phyloP scores from a whole-genome alignment of 2,797 vertebrate genomes.

The Cynodonichthys magdalenae region DNA sequence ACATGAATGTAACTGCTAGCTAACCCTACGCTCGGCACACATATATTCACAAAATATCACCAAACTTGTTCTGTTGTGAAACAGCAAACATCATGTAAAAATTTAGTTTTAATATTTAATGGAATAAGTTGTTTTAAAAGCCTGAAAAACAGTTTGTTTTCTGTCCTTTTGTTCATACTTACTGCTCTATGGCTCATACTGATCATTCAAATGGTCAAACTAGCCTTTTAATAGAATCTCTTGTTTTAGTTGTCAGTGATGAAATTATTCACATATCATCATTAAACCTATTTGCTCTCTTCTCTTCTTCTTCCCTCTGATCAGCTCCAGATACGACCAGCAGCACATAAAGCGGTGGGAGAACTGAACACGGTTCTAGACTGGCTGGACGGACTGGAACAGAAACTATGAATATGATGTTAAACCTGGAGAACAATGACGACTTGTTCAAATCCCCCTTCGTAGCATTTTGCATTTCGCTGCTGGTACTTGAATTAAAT shows the following conservation, averaged over 20 bases:
- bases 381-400: conserved; percentile 71
- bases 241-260: background rate
- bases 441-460: background rate
- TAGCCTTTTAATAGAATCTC: background rate
- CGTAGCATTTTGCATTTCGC: conserved; percentile 40
- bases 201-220: too few species aligned
- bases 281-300: conserved; percentile 1
- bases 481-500: conserved; percentile 40
- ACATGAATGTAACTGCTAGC: too few species aligned
- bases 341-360: conserved; percentile 76
- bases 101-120: too few species aligned
- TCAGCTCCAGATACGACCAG: conserved; percentile 68
- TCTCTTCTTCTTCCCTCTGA: background rate
- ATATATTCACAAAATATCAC: too few species aligned
- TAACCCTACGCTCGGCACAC: too few species aligned
- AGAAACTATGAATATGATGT: background rate
- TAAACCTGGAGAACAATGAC: background rate
- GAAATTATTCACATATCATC: background rate
- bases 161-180: too few species aligned
- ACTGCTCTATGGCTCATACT: too few species aligned
- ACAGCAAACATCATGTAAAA: too few species aligned
- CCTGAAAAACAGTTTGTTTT: too few species aligned
- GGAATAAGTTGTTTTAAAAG: too few species aligned
- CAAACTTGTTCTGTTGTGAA: too few species aligned
- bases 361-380: conserved; percentile 79